phyloP scores from a whole-genome alignment of 2,888 invertebrate genomes.

The Sturmia bella region DNA sequence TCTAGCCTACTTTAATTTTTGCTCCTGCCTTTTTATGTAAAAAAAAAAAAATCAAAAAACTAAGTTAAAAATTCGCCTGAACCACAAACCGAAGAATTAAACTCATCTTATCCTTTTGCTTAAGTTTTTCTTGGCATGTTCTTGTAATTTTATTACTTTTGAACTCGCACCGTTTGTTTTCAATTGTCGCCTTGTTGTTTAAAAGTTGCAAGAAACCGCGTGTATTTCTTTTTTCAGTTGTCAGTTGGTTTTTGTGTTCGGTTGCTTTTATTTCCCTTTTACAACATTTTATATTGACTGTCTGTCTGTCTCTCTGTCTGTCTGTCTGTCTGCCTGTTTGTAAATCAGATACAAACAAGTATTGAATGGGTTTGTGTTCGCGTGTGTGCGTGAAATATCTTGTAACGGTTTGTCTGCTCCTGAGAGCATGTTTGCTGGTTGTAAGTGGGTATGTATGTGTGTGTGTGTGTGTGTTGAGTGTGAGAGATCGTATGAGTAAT shows the following conservation, averaged over 20 bases:
- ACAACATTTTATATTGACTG: neutral
- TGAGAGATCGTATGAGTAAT: conserved; percentile 68
- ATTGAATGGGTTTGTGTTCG: conserved; percentile 16
- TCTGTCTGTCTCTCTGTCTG: conserved; percentile 8
- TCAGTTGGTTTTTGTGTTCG: neutral
- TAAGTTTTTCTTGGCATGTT: too few relatives aligned
- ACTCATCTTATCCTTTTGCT: too few relatives aligned
- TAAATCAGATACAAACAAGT: too few relatives aligned
- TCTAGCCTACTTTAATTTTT: too few relatives aligned
- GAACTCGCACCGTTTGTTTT: neutral
- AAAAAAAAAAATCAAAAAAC: too few relatives aligned
- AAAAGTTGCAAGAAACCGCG: conserved; percentile 8
- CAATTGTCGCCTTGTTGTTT: neutral
- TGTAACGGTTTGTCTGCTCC: neutral
- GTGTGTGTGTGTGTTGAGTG: conserved; percentile 30
- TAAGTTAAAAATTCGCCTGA: too few relatives aligned
- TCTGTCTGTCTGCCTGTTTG: conserved; percentile 1
- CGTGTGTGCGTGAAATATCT: neutral
- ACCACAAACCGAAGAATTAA: too few relatives aligned
- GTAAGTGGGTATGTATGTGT: neutral
- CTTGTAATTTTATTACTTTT: conserved; percentile 3
- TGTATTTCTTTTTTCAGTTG: conserved; percentile 27
- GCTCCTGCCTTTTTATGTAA: too few relatives aligned
- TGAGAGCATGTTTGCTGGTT: conserved; percentile 11
- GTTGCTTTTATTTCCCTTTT: neutral